Base-by-base conservation (phyloP, 2,113 vertebrate genomes). In the Megalops atlanticus region DNA sequence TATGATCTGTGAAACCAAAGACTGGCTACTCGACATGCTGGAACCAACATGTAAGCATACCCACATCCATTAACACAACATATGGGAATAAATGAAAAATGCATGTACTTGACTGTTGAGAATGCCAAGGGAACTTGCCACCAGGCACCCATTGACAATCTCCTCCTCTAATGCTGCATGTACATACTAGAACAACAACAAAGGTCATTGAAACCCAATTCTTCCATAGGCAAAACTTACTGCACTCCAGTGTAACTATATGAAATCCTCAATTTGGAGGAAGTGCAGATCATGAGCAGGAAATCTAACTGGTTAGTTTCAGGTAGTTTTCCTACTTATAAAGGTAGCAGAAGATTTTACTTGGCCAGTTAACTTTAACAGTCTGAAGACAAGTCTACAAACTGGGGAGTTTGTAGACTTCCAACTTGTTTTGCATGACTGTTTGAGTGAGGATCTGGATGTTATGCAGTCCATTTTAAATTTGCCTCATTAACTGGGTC, bases 21-120 rank as follows among this genome's bases (percentile, higher is more conserved):
- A 78, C 21, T 40, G 36, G 76, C 76, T 78, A 27, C 49, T 78
- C 36, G 27, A n/a, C 27, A 16, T 78, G 52, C 35, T 58, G 35
- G 35, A 40, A 36, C 16, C 36, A 64, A 21, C 24, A 35, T 21
- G 21, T n/a, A 27, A 11, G n/a, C 76, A 78, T 12, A 4, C 77
- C 77, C 35, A 14, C 18, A 27, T 33, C 77, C 39, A 64, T 81
- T 74, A 52, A 39, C 49, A 33, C 14, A 81, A 68, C 52, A 81
- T 47, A 69, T 35, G 47, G 38, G 33, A 75, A 68, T 47, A 54
- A 81, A 81, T 81, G n/a, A 6, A 31, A 75, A 81, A 2, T 10
- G 31, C 36, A 68, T 35, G 72, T 31, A 64, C n/a, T n/a, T n/a
- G n/a, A n/a, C 24, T 64, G n/a, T 49, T n/a, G 41, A 71, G 40